Percentiles rank a stretch among this genome's conserved stretches.
These are phyloP conservation scores for Leptonema lineaticorne DNA, from an alignment of 1,140 invertebrate genomes.

Conservation along the genomic window DNA sequence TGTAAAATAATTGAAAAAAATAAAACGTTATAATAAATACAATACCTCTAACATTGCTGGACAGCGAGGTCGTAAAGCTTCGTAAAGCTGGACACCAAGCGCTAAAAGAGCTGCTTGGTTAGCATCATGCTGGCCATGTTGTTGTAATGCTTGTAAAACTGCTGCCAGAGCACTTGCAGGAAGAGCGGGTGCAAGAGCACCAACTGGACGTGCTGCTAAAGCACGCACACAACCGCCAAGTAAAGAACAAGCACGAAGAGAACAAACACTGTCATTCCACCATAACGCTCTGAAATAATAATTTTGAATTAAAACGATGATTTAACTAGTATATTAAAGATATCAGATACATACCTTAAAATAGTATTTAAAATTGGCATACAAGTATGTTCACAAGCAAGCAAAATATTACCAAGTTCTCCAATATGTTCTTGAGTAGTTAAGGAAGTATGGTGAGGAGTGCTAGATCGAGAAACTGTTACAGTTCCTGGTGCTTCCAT, in stretches of 20 bases:
- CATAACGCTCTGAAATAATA: constrained; percentile 65
- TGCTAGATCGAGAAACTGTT: constrained; percentile 49
- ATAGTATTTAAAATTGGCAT: constrained; percentile 66
- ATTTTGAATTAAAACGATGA: constrained; percentile 8
- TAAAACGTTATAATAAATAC: background rate
- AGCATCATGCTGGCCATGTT: constrained; percentile 83
- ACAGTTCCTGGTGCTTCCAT: constrained; percentile 21
- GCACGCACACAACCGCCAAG: constrained; percentile 48
- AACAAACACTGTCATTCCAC: constrained; percentile 82
- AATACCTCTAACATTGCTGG: constrained; percentile 62
- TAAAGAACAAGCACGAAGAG: constrained; percentile 72
- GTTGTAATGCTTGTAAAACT: constrained; percentile 71
- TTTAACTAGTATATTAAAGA: constrained; percentile 7
- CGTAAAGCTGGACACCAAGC: constrained; percentile 77
- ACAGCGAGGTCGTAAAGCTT: constrained; percentile 74
- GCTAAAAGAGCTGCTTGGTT: constrained; percentile 72
- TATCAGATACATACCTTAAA: constrained; percentile 50
- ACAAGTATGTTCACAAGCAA: constrained; percentile 65
- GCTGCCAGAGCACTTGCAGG: constrained; percentile 70
- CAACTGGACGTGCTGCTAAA: constrained; percentile 60
- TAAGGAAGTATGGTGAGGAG: constrained; percentile 55
- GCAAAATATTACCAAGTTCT: constrained; percentile 68
- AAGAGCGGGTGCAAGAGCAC: constrained; percentile 63
- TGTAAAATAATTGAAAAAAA: background rate
- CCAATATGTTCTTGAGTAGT: constrained; percentile 63